Conservation (phyloP, 2,888 invertebrate species). For the Mesoligia furuncula region DNA sequence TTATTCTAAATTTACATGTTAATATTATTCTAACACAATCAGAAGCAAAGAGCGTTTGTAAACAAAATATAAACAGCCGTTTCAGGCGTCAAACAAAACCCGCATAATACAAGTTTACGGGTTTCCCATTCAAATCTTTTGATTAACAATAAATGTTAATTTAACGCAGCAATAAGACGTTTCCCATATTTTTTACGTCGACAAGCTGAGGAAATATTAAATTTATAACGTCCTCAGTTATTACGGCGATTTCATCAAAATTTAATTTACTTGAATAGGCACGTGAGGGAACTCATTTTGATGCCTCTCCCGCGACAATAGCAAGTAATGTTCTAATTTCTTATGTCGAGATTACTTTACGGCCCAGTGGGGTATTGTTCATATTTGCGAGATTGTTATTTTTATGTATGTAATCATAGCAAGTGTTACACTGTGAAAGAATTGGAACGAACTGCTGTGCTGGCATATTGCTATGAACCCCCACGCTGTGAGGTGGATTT, state of each 20-base stretch:
- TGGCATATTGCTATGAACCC: conserved; percentile 36
- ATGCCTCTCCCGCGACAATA: conserved; percentile 54
- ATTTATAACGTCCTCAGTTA: conserved; percentile 70
- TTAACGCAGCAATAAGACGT: conserved; percentile 68
- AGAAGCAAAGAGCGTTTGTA: conserved; percentile 4
- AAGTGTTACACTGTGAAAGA: conserved; percentile 31
- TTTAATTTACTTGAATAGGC: conserved; percentile 72
- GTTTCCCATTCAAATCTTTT: conserved; percentile 55
- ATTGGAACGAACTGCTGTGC: conserved; percentile 33
- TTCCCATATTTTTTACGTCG: conserved; percentile 69
- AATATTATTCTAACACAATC: neutral
- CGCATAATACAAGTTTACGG: conserved; percentile 47
- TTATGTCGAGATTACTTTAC: conserved; percentile 62
- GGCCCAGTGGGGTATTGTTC: conserved; percentile 59
- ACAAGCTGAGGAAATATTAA: conserved; percentile 67
- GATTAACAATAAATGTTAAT: conserved; percentile 71
- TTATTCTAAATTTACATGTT: too few relatives aligned
- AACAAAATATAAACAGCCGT: conserved; percentile 37
- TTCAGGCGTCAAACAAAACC: conserved; percentile 45
- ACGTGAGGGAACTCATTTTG: conserved; percentile 65
- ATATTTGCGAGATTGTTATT: conserved; percentile 59
- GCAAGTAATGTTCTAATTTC: conserved; percentile 64
- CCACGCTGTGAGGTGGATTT: conserved; percentile 44
- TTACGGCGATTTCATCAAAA: conserved; percentile 73
- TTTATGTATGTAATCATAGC: conserved; percentile 54